Conservation (phyloP, 1,140 invertebrate genomes). For the Caenorhabditis briggsae region DNA sequence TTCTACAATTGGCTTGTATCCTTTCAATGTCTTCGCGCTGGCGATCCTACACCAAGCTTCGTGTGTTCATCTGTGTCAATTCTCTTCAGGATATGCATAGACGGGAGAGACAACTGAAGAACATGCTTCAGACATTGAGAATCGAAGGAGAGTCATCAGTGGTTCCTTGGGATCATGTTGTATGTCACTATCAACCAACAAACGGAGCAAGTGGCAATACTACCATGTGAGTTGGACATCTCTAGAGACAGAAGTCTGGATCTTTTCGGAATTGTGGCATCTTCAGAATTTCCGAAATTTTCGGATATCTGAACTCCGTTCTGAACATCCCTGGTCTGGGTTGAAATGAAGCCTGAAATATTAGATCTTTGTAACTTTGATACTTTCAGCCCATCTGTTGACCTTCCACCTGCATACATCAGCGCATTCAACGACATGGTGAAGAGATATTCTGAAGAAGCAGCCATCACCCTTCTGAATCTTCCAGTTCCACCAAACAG, state of each 20-base stretch:
- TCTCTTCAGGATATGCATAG: constrained; percentile 77
- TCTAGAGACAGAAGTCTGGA: no score
- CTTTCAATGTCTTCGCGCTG: constrained; percentile 86
- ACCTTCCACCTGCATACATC: constrained; percentile 78
- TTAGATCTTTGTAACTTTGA: background rate
- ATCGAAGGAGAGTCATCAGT: constrained; percentile 81
- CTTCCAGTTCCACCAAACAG: constrained; percentile 84
- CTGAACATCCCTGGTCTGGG: no score
- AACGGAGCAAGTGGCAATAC: background rate
- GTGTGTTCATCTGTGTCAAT: constrained; percentile 86
- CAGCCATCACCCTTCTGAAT: constrained; percentile 88
- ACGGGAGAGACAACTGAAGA: constrained; percentile 80
- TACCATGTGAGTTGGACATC: constrained; percentile 9
- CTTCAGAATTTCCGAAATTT: background rate
- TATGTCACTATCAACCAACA: constrained; percentile 69
- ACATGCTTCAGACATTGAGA: constrained; percentile 80
- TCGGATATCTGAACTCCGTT: no score
- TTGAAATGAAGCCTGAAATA: background rate
- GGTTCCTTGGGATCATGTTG: constrained; percentile 81
- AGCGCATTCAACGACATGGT: constrained; percentile 86
- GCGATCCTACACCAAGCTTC: constrained; percentile 85
- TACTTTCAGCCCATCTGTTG: constrained; percentile 68
- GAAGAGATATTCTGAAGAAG: constrained; percentile 83
- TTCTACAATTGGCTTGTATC: constrained; percentile 96
- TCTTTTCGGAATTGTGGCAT: no score